Conservation (phyloP, 2,113 vertebrate species). For the Dunckerocampus dactyliophorus region DNA sequence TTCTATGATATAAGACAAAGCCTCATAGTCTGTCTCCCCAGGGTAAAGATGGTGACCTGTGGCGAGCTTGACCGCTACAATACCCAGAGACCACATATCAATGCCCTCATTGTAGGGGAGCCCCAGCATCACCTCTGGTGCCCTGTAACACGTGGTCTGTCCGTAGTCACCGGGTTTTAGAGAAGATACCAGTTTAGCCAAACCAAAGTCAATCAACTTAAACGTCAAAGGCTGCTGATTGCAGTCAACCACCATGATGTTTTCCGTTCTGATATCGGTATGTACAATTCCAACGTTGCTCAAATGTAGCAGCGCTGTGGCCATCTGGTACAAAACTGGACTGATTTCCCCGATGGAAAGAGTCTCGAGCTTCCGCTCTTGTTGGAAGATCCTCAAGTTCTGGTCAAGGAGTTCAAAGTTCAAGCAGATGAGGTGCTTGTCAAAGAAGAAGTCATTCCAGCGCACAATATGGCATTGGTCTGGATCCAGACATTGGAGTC, state of each 20-base stretch:
- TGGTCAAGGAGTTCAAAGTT: constrained; percentile 6
- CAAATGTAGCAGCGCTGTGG: not conserved
- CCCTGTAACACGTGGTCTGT: not conserved
- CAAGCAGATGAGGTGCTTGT: not conserved
- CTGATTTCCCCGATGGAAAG: not conserved
- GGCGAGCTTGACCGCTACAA: not conserved
- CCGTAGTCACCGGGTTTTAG: not conserved
- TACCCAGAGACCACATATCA: constrained; percentile 5
- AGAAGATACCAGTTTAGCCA: not conserved
- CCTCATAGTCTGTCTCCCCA: not conserved
- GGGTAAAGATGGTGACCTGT: constrained; percentile 4
- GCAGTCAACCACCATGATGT: constrained; percentile 2
- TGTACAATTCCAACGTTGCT: not conserved
- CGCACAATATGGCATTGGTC: not conserved
- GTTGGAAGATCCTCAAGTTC: not conserved
- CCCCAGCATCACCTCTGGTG: not conserved
- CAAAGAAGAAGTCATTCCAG: constrained; percentile 5
- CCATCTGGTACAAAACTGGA: not conserved
- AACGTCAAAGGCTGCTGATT: not conserved
- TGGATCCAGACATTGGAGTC: not conserved
- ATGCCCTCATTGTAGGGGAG: not conserved
- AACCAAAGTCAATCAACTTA: constrained; percentile 8
- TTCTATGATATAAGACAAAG: not conserved
- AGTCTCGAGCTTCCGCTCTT: not conserved
- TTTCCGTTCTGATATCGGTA: constrained; percentile 1